These are phyloP conservation scores for Donacobius atricapilla DNA, from an alignment of 2,113 vertebrate species.

Conservation along the genomic window DNA sequence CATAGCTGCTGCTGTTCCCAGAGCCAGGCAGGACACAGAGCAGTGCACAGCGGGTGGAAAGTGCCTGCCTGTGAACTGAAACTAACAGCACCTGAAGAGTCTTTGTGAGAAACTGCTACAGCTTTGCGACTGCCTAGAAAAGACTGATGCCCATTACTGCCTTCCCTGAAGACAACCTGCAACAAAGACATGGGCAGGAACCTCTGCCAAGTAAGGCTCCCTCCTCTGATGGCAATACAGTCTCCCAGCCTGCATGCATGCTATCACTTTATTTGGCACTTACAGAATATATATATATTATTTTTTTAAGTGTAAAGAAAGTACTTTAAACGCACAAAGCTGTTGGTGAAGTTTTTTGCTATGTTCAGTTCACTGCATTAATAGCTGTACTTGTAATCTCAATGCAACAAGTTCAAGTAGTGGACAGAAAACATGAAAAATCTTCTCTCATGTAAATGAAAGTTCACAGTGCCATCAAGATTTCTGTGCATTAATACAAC, in stretches of 20 bases:
- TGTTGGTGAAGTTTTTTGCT: not conserved
- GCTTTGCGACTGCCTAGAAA: not conserved
- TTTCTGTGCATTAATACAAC: not conserved
- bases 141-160: not conserved
- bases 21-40: not conserved
- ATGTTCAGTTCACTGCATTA: not conserved
- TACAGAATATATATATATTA: not conserved
- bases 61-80: not conserved
- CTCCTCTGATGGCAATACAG: not conserved
- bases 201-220: not conserved
- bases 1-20: accelerated
- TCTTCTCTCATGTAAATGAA: not conserved
- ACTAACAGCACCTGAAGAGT: not conserved
- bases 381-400: not conserved
- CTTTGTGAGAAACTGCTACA: not conserved
- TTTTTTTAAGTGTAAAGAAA: not conserved
- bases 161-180: not conserved
- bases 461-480: not conserved
- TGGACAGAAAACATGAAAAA: not conserved
- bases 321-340: not conserved
- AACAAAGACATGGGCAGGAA: not conserved
- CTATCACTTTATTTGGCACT: not conserved
- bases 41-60: accelerated
- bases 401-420: not conserved
- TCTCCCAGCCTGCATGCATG: not conserved